Base-by-base conservation (phyloP, 1,140 invertebrate species). In the Sycophaga agraensis region DNA sequence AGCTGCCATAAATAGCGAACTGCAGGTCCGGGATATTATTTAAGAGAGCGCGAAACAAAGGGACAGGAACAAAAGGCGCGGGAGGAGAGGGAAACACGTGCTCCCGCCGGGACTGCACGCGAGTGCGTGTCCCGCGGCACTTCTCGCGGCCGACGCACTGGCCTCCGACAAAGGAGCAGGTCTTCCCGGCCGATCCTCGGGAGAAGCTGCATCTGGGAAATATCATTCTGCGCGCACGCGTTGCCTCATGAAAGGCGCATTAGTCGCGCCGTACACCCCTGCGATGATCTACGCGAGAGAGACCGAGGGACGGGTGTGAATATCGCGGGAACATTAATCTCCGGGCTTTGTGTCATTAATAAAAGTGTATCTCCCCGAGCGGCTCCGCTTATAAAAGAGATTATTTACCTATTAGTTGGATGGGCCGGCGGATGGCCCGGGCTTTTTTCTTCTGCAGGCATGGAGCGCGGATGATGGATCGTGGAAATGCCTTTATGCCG, bases 81-180 rank as follows among this genome's bases (percentile, higher is more conserved):
- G n/a, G n/a, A n/a, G n/a, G n/a, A n/a, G n/a, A n/a, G n/a, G n/a
- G n/a, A n/a, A n/a, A n/a, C n/a, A n/a, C n/a, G n/a, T n/a, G n/a
- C n/a, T n/a, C n/a, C n/a, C n/a, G n/a, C n/a, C n/a, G n/a, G n/a
- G n/a, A n/a, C n/a, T n/a, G n/a, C n/a, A n/a, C n/a, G n/a, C n/a
- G n/a, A n/a, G n/a, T n/a, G n/a, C n/a, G n/a, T n/a, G n/a, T n/a
- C n/a, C n/a, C n/a, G n/a, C n/a, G n/a, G n/a, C n/a, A n/a, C n/a
- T n/a, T n/a, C n/a, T n/a, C n/a, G n/a, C n/a, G n/a, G n/a, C n/a
- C n/a, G n/a, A n/a, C n/a, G n/a, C n/a, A n/a, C n/a, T n/a, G n/a
- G n/a, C n/a, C n/a, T 55, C 58, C 50, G 37, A 64, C 45, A 60
- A 56, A 54, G 59, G 24, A 51, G 46, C 28, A 53, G 39, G 28